phyloP scores from a whole-genome alignment of 1,140 invertebrate genomes.

The Epicauta chinensis region DNA sequence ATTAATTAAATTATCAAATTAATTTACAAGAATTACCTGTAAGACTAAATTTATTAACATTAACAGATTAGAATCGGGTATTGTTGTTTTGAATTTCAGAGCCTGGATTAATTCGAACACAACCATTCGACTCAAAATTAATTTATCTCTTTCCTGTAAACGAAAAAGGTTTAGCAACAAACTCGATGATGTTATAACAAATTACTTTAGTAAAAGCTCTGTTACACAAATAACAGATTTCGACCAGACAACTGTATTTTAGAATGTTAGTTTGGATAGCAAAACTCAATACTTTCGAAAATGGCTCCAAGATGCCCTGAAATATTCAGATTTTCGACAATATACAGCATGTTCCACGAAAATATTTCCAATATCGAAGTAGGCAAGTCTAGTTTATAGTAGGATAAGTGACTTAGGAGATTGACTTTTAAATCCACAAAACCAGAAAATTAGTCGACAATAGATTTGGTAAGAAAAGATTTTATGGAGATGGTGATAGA shows the following conservation, averaged over 20 bases:
- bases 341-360: no score
- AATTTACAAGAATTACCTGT: slow-evolving; percentile 61
- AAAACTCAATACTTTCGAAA: slow-evolving; percentile 89
- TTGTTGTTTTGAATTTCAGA: slow-evolving; percentile 87
- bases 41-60: slow-evolving; percentile 83
- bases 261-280: slow-evolving; percentile 83
- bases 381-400: no score
- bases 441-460: no score
- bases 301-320: slow-evolving; percentile 84
- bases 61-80: slow-evolving; percentile 92
- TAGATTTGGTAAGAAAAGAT: no score
- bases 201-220: slow-evolving; percentile 71
- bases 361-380: no score
- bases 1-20: slow-evolving; percentile 8
- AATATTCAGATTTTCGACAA: no score
- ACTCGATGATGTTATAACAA: neutral
- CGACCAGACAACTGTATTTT: slow-evolving; percentile 76
- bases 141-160: slow-evolving; percentile 86
- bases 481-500: no score
- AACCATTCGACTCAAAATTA: slow-evolving; percentile 81
- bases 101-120: slow-evolving; percentile 93
- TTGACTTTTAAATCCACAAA: no score
- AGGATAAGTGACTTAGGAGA: no score
- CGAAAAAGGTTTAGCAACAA: slow-evolving; percentile 6
- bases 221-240: slow-evolving; percentile 85